Percentiles rank a stretch among this genome's conserved stretches.
Conservation (phyloP, 2,113 vertebrate species). For the Apus apus region DNA sequence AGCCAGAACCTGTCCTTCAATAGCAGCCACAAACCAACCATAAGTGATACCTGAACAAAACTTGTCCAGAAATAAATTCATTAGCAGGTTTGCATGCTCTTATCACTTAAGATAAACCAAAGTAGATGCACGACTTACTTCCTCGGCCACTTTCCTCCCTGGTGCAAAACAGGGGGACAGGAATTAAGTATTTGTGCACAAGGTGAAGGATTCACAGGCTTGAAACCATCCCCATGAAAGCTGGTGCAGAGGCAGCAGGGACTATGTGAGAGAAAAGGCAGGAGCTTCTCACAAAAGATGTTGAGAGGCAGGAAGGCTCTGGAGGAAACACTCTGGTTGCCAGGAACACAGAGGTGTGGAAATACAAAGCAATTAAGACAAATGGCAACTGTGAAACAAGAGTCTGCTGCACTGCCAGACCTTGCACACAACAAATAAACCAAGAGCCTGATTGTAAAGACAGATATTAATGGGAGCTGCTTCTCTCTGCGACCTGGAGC, state of each 20-base stretch:
- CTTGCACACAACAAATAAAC: neutral
- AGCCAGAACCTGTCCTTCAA: accelerated
- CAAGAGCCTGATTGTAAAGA: neutral
- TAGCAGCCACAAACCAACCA: accelerated
- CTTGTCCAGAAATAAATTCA: neutral
- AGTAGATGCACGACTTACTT: accelerated
- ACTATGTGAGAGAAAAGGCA: neutral
- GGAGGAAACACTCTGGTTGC: accelerated
- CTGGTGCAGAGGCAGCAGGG: neutral
- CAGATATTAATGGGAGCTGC: neutral
- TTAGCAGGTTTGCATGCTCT: accelerated
- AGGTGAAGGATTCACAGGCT: neutral
- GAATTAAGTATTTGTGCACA: neutral
- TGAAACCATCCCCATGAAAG: neutral
- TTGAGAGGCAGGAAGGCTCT: neutral
- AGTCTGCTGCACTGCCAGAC: neutral
- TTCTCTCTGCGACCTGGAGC: neutral
- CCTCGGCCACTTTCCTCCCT: neutral
- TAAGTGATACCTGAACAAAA: neutral
- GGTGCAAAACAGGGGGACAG: accelerated
- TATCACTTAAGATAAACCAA: accelerated
- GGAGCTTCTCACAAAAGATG: neutral
- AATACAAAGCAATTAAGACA: neutral
- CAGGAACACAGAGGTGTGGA: neutral
- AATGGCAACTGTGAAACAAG: neutral